A percentile compares a stretch with the other conserved stretches of the same genome.
These are phyloP conservation scores for Magallana angulata DNA, from an alignment of 1,140 invertebrate species.

Conservation along the genomic window DNA sequence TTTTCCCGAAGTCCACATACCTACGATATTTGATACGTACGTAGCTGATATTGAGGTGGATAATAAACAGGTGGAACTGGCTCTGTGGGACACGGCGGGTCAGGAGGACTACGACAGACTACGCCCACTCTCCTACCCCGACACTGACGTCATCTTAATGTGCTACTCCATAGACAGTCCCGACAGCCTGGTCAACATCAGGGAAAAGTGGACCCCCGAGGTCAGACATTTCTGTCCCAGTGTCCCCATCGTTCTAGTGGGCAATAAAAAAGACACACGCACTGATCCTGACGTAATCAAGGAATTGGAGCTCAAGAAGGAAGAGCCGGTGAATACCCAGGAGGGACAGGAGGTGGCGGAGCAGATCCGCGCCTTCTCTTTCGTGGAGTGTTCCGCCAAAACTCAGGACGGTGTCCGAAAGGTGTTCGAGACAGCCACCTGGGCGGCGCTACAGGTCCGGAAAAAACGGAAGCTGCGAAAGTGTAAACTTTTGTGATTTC, in stretches of 20 bases:
- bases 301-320: conserved; percentile 98
- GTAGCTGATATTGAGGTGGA: conserved; percentile 98
- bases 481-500: conserved; percentile 60
- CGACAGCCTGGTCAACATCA: conserved; percentile 77
- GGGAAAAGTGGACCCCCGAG: conserved; percentile 79
- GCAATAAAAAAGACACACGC: conserved; percentile 85
- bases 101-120: conserved; percentile 98
- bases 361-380: conserved; percentile 98
- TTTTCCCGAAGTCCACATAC: conserved; percentile 99
- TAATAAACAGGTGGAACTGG: conserved; percentile 87
- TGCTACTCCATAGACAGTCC: conserved; percentile 78
- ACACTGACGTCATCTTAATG: conserved; percentile 87
- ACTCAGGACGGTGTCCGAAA: conserved; percentile 99
- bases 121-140: conserved; percentile 96
- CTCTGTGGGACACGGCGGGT: conserved; percentile 99
- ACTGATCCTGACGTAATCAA: conserved; percentile 98
- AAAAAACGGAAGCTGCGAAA: conserved; percentile 74
- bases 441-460: conserved; percentile 95
- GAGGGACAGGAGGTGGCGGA: conserved; percentile 98
- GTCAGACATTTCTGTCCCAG: conserved; percentile 80
- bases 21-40: conserved; percentile 99
- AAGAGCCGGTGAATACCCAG: conserved; percentile 98
- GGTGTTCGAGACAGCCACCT: conserved; percentile 99
- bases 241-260: conserved; percentile 80
- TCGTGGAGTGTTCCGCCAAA: conserved; percentile 99